Evolutionary conservation across 2,888 invertebrate species (phyloP).

Genomic region (Cyclophora punctaria): DNA sequence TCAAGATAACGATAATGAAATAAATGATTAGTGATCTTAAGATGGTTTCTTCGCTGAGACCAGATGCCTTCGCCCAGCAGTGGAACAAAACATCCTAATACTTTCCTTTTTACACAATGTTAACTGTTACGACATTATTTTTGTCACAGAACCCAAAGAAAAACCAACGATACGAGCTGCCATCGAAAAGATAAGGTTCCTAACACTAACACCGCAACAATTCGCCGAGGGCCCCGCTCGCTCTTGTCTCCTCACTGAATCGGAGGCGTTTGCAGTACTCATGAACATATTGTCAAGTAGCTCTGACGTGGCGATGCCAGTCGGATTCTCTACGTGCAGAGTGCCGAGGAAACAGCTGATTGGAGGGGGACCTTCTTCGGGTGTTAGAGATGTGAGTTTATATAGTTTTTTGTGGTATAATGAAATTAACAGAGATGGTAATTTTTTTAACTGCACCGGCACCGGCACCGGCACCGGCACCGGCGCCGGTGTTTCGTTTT

Average conservation of each 20-base stretch:
- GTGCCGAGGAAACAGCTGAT: constrained; percentile 60
- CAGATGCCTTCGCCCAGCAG: too few species aligned
- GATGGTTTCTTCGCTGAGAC: too few species aligned
- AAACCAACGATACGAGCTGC: constrained; percentile 76
- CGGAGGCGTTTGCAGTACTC: constrained; percentile 86
- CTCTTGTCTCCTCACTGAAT: constrained; percentile 82
- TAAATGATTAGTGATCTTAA: too few species aligned
- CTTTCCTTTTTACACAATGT: background rate
- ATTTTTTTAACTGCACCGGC: too few species aligned
- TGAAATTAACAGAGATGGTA: too few species aligned
- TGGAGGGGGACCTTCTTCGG: constrained; percentile 39
- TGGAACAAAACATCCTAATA: too few species aligned
- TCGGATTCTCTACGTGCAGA: constrained; percentile 79
- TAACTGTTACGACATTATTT: too few species aligned
- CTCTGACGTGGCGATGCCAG: constrained; percentile 81
- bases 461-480: too few species aligned
- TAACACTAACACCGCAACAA: constrained; percentile 85
- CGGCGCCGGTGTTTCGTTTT: too few species aligned
- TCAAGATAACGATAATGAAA: too few species aligned
- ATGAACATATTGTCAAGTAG: constrained; percentile 87
- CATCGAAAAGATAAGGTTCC: constrained; percentile 84
- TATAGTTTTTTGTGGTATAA: background rate
- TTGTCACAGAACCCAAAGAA: constrained; percentile 35
- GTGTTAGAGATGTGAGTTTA: constrained; percentile 30
- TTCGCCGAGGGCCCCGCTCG: constrained; percentile 89